Base-by-base conservation (phyloP, 2,888 invertebrate species). In the Netelia fuscicornis region DNA sequence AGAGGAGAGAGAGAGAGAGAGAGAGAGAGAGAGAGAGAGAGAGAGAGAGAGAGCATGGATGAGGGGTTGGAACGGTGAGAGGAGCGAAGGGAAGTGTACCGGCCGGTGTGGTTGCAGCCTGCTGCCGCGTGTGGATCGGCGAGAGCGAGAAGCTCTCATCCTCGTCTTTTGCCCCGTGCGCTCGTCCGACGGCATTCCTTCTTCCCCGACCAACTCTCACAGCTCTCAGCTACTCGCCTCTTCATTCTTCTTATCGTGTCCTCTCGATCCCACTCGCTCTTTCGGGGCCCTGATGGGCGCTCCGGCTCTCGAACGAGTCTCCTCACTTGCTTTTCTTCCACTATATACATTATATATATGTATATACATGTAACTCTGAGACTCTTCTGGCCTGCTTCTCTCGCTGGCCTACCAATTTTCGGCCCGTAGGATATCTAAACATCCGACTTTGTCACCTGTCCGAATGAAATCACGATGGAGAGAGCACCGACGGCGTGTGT, bases 101-200 rank as follows among this genome's bases (percentile, higher is more conserved):
- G 79, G 80, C 81, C 83, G 80, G 83, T 81, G 79, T 77, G 83
- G 81, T 85, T 70, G 81, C 81, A 81, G 83, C 71, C 81, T 82
- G 84, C 86, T 86, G 78, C 79, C 68, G 86, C 87, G 84, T 78
- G 78, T 83, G 76, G 71, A 75, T 81, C 83, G 87, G 87, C 88
- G 89, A 87, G 88, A 86, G 88, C 75, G 82, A 86, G 83, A 87
- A 89, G 90, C 89, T 65, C 80, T 80, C 80, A 65, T 80, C 72
- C 87, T 86, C 88, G 89, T 87, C 90, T 71, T 25, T 54, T 92
- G 91, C 92, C 93, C 92, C 91, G 90, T 91, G 93, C 92, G 93
- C 93, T 93, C 92, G 93, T 93, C 92, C 93, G 93, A 93, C 93
- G 93, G 93, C 93, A 93, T 93, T 93, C 93, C 93, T 93, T 91